These are phyloP conservation scores for Syndactyla subalaris DNA, from an alignment of 2,797 vertebrate species.

Conservation along the genomic window DNA sequence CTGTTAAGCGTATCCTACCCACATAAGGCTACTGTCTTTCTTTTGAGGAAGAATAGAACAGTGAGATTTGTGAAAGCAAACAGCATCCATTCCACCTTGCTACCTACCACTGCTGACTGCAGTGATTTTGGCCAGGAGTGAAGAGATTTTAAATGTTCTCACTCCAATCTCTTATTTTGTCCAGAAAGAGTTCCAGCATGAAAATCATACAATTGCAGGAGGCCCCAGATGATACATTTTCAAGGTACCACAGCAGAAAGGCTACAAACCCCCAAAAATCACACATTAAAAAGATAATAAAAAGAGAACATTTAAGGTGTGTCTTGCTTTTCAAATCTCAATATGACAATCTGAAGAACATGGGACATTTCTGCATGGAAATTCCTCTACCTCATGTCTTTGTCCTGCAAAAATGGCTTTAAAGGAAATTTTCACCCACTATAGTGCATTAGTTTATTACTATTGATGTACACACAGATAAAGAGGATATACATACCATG, in stretches of 20 bases:
- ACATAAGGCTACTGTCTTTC: background rate
- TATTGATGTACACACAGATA: background rate
- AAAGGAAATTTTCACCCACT: background rate
- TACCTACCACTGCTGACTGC: background rate
- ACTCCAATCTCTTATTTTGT: background rate
- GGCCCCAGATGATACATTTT: background rate
- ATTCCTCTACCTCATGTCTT: background rate
- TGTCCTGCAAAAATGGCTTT: background rate
- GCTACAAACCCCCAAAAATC: background rate
- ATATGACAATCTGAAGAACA: background rate
- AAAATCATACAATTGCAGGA: background rate
- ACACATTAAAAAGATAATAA: background rate
- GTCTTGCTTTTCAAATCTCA: background rate
- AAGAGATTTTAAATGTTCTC: background rate
- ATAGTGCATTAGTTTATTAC: background rate
- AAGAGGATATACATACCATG: background rate
- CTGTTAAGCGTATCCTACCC: background rate
- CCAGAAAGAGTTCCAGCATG: background rate
- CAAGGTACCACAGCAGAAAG: background rate
- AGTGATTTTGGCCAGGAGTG: background rate
- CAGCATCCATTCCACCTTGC: background rate
- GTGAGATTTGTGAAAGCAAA: background rate
- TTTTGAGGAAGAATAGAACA: background rate
- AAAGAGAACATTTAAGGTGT: background rate
- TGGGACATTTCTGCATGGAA: background rate